phyloP scores from a whole-genome alignment of 2,797 vertebrate genomes.

The Pangasius krempfi region DNA sequence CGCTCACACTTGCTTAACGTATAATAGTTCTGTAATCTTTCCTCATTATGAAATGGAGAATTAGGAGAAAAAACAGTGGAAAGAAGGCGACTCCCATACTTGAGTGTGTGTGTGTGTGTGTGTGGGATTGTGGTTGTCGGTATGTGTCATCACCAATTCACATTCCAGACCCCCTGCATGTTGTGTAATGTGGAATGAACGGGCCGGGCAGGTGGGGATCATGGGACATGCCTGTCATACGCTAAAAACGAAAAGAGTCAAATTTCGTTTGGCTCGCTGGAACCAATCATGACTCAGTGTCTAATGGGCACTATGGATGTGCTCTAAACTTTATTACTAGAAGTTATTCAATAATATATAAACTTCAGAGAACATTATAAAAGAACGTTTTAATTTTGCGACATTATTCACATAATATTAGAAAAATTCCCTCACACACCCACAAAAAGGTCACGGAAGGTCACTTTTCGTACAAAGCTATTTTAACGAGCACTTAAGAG shows the following conservation, averaged over 20 bases:
- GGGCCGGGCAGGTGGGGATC: constrained; percentile 66
- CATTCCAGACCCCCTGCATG: constrained; percentile 76
- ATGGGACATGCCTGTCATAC: background rate
- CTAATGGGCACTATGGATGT: background rate
- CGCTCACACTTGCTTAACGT: background rate
- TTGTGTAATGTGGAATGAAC: constrained; percentile 74
- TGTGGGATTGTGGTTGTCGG: constrained; percentile 37
- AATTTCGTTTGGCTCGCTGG: constrained; percentile 13
- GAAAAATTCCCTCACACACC: background rate
- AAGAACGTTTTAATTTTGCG: no score
- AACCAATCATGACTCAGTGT: background rate
- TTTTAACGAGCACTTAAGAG: background rate
- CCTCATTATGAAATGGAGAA: background rate
- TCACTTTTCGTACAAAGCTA: no score
- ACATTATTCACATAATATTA: no score
- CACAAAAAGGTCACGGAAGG: background rate
- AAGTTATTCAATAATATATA: background rate
- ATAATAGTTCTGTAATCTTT: background rate
- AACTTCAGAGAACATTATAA: no score
- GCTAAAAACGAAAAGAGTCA: constrained; percentile 7
- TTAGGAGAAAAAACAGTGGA: background rate
- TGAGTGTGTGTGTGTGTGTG: constrained; percentile 2
- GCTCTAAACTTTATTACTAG: background rate
- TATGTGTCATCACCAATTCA: constrained; percentile 62
- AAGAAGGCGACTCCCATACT: background rate